Evolutionary conservation across 2,888 invertebrate genomes (phyloP).

Genomic region (Sinopyrophorus schimmeli): DNA sequence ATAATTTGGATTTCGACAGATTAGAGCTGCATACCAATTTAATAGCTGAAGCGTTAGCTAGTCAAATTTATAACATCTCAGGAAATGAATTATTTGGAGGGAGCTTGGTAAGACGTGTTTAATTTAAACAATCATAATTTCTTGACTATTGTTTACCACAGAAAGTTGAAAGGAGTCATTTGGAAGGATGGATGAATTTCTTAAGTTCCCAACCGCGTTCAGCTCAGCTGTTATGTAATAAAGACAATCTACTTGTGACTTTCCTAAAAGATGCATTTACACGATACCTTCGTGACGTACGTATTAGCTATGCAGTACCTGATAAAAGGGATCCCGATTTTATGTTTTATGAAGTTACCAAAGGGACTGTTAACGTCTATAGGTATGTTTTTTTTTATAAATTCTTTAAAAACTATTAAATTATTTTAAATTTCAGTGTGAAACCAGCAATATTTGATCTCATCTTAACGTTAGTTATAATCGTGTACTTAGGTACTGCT

Average conservation of each 20-base stretch:
- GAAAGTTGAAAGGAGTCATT: slow-evolving; percentile 73
- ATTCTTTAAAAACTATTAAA: slow-evolving; percentile 11
- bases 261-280: slow-evolving; percentile 73
- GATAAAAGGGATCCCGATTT: slow-evolving; percentile 93
- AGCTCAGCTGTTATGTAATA: slow-evolving; percentile 69
- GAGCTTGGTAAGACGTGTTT: slow-evolving; percentile 65
- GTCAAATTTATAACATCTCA: slow-evolving; percentile 75
- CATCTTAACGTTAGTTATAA: slow-evolving; percentile 84
- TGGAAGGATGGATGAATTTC: slow-evolving; percentile 77
- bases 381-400: slow-evolving; percentile 61
- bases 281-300: slow-evolving; percentile 78
- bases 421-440: slow-evolving; percentile 70
- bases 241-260: slow-evolving; percentile 68
- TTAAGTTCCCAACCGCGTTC: slow-evolving; percentile 74
- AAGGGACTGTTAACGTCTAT: slow-evolving; percentile 82
- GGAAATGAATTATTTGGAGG: slow-evolving; percentile 70
- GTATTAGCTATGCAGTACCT: slow-evolving; percentile 67
- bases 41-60: slow-evolving; percentile 83
- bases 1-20: slow-evolving; percentile 60
- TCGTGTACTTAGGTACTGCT: slow-evolving; percentile 80
- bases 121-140: background rate
- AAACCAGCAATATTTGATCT: slow-evolving; percentile 98
- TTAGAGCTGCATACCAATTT: slow-evolving; percentile 71
- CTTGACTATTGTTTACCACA: slow-evolving; percentile 52
- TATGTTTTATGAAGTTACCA: slow-evolving; percentile 83